These are phyloP conservation scores for Harpalus rubripes DNA, from an alignment of 2,888 invertebrate genomes.

Conservation along the genomic window DNA sequence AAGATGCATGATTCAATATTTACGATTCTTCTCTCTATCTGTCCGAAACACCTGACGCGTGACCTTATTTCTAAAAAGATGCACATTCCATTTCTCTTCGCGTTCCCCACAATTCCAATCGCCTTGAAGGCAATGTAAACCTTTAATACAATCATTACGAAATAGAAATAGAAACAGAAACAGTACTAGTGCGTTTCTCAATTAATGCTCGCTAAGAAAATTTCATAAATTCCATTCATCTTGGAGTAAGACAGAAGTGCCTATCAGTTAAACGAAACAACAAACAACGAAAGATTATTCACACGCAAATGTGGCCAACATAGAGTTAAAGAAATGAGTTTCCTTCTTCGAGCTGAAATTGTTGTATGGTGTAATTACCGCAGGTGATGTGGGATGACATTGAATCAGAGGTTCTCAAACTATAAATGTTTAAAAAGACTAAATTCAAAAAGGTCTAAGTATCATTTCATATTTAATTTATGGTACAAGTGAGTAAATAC, in stretches of 20 bases:
- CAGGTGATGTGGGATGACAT: too few relatives aligned
- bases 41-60: not conserved
- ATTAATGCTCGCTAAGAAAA: not conserved
- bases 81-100: constrained; percentile 1
- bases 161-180: not conserved
- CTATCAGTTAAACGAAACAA: constrained; percentile 3
- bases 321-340: constrained; percentile 38
- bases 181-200: constrained; percentile 25
- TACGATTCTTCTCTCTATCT: not conserved
- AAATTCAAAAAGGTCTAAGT: too few relatives aligned
- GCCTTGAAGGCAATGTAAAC: constrained; percentile 17
- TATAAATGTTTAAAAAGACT: too few relatives aligned
- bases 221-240: constrained; percentile 44
- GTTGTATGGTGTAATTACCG: too few relatives aligned
- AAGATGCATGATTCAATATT: not conserved
- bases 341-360: not conserved
- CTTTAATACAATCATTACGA: constrained; percentile 36
- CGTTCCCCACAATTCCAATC: not conserved
- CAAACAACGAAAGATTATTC: constrained; percentile 6
- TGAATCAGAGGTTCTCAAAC: too few relatives aligned
- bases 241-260: not conserved
- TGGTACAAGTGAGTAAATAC: too few relatives aligned
- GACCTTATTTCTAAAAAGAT: constrained; percentile 9
- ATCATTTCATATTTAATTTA: too few relatives aligned
- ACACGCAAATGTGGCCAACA: constrained; percentile 32